phyloP scores from a whole-genome alignment of 2,797 vertebrate genomes.

The Mormyrops boulengeri region DNA sequence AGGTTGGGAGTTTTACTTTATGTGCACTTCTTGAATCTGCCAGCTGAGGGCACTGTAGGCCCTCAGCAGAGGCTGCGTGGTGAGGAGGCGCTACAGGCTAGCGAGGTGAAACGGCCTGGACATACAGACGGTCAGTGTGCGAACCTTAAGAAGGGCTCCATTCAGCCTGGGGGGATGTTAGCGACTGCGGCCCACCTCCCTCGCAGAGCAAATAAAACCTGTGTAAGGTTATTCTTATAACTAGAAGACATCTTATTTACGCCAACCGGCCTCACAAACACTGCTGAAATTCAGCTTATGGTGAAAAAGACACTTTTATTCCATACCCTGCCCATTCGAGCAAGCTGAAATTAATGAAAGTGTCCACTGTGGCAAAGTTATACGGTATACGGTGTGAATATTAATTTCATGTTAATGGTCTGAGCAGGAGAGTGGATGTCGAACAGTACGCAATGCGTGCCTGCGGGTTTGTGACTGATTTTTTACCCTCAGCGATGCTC shows the following conservation, averaged over 20 bases:
- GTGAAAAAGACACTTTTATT: conserved; percentile 38
- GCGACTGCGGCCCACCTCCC: conserved; percentile 19
- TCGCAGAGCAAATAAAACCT: conserved; percentile 49
- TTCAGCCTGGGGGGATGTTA: conserved; percentile 29
- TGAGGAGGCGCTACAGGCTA: conserved; percentile 36
- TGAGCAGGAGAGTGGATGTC: neutral
- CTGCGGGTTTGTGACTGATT: neutral
- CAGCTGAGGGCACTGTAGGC: conserved; percentile 32
- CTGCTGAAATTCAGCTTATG: conserved; percentile 30
- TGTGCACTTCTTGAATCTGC: conserved; percentile 13
- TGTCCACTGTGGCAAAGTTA: neutral
- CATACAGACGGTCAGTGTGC: conserved; percentile 34
- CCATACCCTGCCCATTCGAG: conserved; percentile 26
- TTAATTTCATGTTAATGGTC: neutral
- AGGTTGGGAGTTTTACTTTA: neutral
- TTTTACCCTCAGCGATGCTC: neutral
- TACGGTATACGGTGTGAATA: conserved; percentile 15
- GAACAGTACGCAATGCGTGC: neutral
- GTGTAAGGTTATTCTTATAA: conserved; percentile 42
- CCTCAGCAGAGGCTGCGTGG: neutral
- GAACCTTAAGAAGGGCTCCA: conserved; percentile 32
- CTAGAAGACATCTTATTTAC: conserved; percentile 42
- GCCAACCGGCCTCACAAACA: conserved; percentile 36
- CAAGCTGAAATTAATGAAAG: conserved; percentile 40
- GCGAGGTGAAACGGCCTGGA: conserved; percentile 35